Conservation (phyloP, 2,113 vertebrate genomes). For the Diadophis punctatus region DNA sequence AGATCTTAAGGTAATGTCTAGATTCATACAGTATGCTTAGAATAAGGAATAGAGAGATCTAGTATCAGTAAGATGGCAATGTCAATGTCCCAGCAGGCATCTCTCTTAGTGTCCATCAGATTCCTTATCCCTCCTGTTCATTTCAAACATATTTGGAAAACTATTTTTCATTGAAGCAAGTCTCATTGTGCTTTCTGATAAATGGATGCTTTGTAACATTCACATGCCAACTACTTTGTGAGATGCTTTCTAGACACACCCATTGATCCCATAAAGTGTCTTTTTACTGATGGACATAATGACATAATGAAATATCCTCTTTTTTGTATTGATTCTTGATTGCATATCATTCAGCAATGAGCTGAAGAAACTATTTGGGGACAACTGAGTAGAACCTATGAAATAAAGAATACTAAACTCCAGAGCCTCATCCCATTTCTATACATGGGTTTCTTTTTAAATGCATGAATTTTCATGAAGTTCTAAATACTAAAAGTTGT, state of each 20-base stretch:
- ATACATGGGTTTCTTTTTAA: neutral
- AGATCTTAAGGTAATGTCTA: neutral
- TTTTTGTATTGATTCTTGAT: neutral
- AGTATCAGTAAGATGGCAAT: neutral
- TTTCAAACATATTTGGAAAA: neutral
- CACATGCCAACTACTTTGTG: neutral
- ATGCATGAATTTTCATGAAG: neutral
- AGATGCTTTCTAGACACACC: neutral
- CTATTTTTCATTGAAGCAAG: neutral
- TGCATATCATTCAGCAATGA: neutral
- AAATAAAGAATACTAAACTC: neutral
- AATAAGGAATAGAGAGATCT: neutral
- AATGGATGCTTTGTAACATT: neutral
- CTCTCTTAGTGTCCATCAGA: neutral
- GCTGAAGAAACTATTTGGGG: neutral
- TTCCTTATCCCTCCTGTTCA: neutral
- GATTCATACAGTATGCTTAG: neutral
- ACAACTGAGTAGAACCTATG: neutral
- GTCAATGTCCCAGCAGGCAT: neutral
- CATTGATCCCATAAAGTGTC: neutral
- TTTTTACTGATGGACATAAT: neutral
- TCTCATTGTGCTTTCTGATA: neutral
- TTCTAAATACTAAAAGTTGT: neutral
- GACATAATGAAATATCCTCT: neutral
- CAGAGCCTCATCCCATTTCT: neutral